Conservation (phyloP, 2,888 invertebrate genomes). For the Diadromus collaris region DNA sequence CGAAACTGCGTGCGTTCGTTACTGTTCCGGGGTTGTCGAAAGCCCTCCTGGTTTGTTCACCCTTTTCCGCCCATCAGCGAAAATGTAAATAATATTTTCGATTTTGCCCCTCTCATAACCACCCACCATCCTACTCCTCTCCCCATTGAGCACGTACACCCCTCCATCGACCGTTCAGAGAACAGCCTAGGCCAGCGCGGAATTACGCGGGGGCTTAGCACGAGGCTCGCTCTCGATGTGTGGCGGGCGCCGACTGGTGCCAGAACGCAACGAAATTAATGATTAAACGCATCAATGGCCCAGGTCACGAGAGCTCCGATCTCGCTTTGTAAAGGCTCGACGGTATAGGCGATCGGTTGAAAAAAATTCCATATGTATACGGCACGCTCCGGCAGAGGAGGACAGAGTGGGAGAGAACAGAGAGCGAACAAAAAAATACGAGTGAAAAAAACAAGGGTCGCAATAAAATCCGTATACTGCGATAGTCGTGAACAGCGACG, state of each 20-base stretch:
- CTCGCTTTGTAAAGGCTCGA: conserved; percentile 44
- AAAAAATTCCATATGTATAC: conserved; percentile 2
- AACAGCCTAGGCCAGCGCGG: conserved; percentile 13
- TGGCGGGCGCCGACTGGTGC: not conserved
- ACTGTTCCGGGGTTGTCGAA: conserved; percentile 45
- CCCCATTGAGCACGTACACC: not conserved
- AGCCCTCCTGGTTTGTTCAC: conserved; percentile 2
- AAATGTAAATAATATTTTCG: conserved; percentile 29
- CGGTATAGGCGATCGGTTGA: conserved; percentile 24
- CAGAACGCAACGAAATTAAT: conserved; percentile 42
- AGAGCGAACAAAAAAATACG: conserved; percentile 23
- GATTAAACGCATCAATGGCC: conserved; percentile 52
- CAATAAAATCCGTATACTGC: conserved; percentile 41
- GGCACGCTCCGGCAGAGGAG: not conserved
- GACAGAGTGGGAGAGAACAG: conserved; percentile 1
- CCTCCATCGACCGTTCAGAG: not conserved
- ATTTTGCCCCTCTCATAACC: not conserved
- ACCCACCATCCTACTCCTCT: too few species aligned
- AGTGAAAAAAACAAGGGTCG: conserved; percentile 18
- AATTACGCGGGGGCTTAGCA: conserved; percentile 25
- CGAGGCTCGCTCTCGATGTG: conserved; percentile 27
- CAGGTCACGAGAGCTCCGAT: conserved; percentile 29
- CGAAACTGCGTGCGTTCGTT: conserved; percentile 44
- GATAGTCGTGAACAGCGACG: conserved; percentile 22
- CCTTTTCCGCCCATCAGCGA: conserved; percentile 5